Percentiles rank a stretch among this genome's conserved stretches.
Conservation (phyloP, 1,140 invertebrate genomes). For the Drosophila funebris region DNA sequence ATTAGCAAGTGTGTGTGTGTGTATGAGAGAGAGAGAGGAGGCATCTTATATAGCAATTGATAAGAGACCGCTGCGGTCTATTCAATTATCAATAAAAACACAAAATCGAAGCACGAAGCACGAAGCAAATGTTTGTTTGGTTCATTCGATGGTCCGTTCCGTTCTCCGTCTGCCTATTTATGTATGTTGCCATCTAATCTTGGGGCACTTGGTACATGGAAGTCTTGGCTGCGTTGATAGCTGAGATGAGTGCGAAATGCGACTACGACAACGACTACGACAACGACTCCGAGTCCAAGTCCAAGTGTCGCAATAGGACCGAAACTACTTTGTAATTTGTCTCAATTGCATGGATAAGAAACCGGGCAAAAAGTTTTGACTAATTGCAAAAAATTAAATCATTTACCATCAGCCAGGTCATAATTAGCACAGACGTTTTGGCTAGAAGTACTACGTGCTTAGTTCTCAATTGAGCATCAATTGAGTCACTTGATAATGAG, state of each 20-base stretch:
- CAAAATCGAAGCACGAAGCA: conserved; percentile 35
- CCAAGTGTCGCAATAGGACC: conserved; percentile 17
- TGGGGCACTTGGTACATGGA: neutral
- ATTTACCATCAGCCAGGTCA: conserved; percentile 52
- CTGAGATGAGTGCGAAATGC: neutral
- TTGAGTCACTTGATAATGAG: conserved; percentile 68
- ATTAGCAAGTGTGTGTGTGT: neutral
- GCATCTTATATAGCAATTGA: conserved; percentile 35
- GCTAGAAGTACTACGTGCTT: conserved; percentile 10
- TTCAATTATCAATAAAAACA: conserved; percentile 60
- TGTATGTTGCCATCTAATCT: conserved; percentile 34
- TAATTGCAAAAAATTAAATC: conserved; percentile 82
- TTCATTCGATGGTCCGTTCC: conserved; percentile 8
- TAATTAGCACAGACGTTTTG: conserved; percentile 61
- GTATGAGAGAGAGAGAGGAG: neutral
- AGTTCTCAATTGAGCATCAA: conserved; percentile 59
- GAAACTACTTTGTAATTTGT: conserved; percentile 50
- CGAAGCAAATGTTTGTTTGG: conserved; percentile 35
- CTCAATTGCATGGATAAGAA: conserved; percentile 77
- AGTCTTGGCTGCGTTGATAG: neutral
- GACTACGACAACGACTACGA: too few relatives aligned
- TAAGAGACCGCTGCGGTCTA: too few relatives aligned
- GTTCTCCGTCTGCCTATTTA: neutral
- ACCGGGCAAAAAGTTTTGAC: conserved; percentile 36
- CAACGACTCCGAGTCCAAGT: neutral